Percentiles rank a stretch among this genome's conserved stretches.
phyloP scores from a whole-genome alignment of 2,113 vertebrate genomes.

The Sorex araneus region DNA sequence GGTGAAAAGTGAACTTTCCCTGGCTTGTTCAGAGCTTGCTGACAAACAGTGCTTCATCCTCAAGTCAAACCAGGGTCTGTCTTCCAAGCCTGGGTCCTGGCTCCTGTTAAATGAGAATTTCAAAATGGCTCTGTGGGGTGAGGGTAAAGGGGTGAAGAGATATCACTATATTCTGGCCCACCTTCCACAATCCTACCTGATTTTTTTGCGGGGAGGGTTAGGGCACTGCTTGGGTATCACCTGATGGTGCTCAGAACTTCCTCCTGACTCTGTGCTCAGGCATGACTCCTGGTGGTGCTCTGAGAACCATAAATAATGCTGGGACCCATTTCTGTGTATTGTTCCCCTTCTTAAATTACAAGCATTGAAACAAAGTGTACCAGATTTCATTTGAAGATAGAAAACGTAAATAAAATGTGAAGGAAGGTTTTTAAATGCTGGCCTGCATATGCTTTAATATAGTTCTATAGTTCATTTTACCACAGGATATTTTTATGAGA shows the following conservation, averaged over 20 bases:
- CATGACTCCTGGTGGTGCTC: too few relatives aligned
- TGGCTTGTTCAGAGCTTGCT: background rate
- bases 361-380: background rate
- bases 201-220: background rate
- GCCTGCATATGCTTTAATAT: background rate
- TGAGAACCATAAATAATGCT: too few relatives aligned
- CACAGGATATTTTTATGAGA: constrained; percentile 57
- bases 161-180: background rate
- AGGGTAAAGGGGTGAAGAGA: background rate
- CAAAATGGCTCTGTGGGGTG: background rate
- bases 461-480: constrained; percentile 39
- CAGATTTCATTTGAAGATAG: constrained; percentile 51
- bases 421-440: constrained; percentile 24
- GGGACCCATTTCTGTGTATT: too few relatives aligned
- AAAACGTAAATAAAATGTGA: constrained; percentile 38
- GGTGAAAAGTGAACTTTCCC: background rate
- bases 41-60: background rate
- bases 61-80: background rate
- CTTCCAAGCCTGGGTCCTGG: background rate
- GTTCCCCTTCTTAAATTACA: too few relatives aligned
- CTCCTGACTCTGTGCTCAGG: too few relatives aligned
- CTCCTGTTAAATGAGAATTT: background rate
- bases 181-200: background rate
- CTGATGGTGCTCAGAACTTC: too few relatives aligned
- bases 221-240: too few relatives aligned